Evolutionary conservation across 2,113 vertebrate species (phyloP).

Genomic region (Salvelinus sp.): DNA sequence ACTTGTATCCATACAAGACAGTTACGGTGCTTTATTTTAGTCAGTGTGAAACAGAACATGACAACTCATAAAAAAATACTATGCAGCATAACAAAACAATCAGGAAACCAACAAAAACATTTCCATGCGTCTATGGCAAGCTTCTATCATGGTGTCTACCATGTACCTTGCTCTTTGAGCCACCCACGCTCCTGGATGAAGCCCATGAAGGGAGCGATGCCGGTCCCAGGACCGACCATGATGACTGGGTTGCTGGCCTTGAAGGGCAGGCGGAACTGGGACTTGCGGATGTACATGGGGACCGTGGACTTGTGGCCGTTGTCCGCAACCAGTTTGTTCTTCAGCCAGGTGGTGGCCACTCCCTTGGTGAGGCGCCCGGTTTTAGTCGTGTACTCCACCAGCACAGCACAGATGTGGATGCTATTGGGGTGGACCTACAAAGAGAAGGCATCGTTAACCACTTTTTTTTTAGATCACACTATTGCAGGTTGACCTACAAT

Average conservation of each 20-base stretch:
- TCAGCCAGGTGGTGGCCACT: slow-evolving; percentile 95
- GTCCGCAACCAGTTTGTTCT: slow-evolving; percentile 78
- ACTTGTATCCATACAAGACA: too few relatives aligned
- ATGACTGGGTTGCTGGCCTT: slow-evolving; percentile 89
- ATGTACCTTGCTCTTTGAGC: slow-evolving; percentile 88
- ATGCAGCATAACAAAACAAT: not conserved
- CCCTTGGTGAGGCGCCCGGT: slow-evolving; percentile 86
- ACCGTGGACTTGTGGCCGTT: slow-evolving; percentile 84
- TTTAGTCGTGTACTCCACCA: slow-evolving; percentile 88
- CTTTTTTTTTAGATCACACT: too few relatives aligned
- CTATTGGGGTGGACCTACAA: slow-evolving; percentile 87
- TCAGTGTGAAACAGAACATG: too few relatives aligned
- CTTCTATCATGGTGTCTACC: not conserved
- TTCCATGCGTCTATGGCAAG: not conserved
- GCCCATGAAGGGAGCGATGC: slow-evolving; percentile 92
- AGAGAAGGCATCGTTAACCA: not conserved
- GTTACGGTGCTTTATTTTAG: too few relatives aligned
- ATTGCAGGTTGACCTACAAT: too few relatives aligned
- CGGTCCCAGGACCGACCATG: slow-evolving; percentile 95
- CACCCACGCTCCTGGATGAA: slow-evolving; percentile 95
- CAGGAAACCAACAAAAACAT: not conserved
- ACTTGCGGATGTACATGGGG: slow-evolving; percentile 96
- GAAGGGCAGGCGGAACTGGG: slow-evolving; percentile 96
- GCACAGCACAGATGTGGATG: slow-evolving; percentile 92
- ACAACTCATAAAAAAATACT: not conserved